Evolutionary conservation across 2,797 vertebrate species (phyloP), one percentile per base, ranked within the genome.

Genomic region (Cossypha heuglini): DNA sequence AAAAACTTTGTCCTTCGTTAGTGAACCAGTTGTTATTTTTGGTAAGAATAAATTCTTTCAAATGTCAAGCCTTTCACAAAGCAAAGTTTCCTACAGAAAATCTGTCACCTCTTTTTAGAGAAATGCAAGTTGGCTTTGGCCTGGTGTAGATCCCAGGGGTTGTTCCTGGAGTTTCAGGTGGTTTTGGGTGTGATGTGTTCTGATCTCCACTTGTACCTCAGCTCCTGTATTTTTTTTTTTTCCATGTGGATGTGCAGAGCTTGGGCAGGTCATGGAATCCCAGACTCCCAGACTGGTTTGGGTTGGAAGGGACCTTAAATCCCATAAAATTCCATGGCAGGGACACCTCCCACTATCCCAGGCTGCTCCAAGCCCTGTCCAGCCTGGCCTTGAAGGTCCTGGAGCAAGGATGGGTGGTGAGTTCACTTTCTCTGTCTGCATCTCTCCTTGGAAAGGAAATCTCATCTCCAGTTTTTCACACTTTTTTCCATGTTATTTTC

Each of bases 181-280:
- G 1, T 2, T 55, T 26, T 5, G 71, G 64, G 29, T 35, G 14
- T 11, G 33, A 22, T 5, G 11, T 21, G 25, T 46, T 71, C 29
- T 33, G 21, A 3, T 49, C 5, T 0, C 15, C 6, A 0, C 43
- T 14, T 31, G 51, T 7, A 3, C 14, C 9, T 66, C 0, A 6
- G 3, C 3, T 12, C 33, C 35, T 16, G 2, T 1, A 2, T 22
- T 35, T 61, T 9, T 5, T 10, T 6, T 10, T 3, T 21, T 43
- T 25, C 18, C 4, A 0, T 0, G 2, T 3, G 71, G 46, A 6
- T 12, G 38, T 2, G 12, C 12, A 10, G 8, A 7, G 45, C 45
- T 28, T 16, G 77, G 57, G 69, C 35, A 52, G 20, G 11, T 11
- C 13, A 16, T 3, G 38, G 52, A 58, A 16, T 16, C 6, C 1